A percentile compares a stretch with the other conserved stretches of the same genome.
These are phyloP conservation scores for Globodera ellingtonae DNA, from an alignment of 1,140 invertebrate species.

Conservation along the genomic window DNA sequence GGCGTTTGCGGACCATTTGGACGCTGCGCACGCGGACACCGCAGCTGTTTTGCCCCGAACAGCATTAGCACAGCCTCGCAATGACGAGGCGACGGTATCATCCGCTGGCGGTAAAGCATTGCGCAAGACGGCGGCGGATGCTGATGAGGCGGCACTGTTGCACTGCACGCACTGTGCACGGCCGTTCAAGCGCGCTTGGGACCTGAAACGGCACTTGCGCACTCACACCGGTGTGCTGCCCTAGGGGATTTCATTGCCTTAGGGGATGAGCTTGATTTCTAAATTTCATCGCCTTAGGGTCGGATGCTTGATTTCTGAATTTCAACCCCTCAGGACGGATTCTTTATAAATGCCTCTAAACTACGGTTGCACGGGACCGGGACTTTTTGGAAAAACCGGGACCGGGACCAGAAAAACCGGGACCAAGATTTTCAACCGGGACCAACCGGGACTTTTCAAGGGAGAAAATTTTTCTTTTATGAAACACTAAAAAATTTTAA, in stretches of 20 bases:
- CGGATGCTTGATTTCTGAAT: not conserved
- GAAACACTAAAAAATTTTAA: no score
- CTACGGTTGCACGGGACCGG: no score
- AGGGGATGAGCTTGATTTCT: no score
- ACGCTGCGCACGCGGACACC: not conserved
- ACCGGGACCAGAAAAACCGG: no score
- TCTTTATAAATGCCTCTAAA: conserved; percentile 13
- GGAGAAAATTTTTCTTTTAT: no score
- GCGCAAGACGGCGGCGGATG: not conserved
- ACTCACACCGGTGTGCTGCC: conserved; percentile 19
- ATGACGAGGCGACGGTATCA: no score
- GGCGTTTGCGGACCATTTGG: not conserved
- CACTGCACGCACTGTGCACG: conserved; percentile 12
- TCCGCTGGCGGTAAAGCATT: not conserved
- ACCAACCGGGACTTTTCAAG: no score
- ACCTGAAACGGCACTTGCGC: conserved; percentile 8
- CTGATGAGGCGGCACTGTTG: not conserved
- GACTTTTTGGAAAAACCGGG: no score
- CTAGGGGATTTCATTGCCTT: not conserved
- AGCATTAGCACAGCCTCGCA: no score
- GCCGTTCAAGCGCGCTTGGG: conserved; percentile 2
- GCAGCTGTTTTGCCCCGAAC: not conserved
- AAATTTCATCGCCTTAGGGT: not conserved
- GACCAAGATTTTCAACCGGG: no score
- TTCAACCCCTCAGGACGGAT: not conserved